Base-by-base conservation (phyloP, 2,113 vertebrate genomes). In the Varanus komodoensis region DNA sequence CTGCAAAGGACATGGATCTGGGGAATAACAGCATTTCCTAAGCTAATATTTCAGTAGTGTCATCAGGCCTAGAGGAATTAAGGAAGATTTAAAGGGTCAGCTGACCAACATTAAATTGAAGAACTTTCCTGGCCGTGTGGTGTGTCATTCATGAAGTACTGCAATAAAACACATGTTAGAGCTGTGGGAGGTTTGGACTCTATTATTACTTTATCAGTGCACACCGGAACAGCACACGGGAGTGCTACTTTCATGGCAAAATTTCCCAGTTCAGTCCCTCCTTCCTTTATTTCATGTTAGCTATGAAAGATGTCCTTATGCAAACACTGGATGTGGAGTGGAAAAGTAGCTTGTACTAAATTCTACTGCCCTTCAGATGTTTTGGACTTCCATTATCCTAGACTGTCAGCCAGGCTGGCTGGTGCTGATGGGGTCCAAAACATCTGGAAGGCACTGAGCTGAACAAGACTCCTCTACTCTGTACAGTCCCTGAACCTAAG, bases 1-100 rank as follows among this genome's bases (percentile, higher is more conserved):
- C 82, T 82, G 79, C 17, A 23, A 85, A 27, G 19, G 79, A 67
- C 74, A 27, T 79, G 74, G 75, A 79, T 34, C 61, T 69, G 83
- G 74, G 89, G 82, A 79, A 79, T 84, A 79, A 84, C 7, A 69
- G 23, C 8, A 14, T 64, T 79, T 85, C 74, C 83, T 71, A 71
- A 84, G 52, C 50, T 38, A 80, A 8, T 79, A 79, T 85, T 79
- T 84, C 61, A 84, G 52, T 32, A 85, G n/a, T 25, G 8, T 69
- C 54, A 69, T 71, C 8, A 19, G 73, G 50, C 15, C 48, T 68
- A 14, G 15, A 69, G 48, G 74, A 74, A 85, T 52, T 89, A 75
- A 89, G 64, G 52, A 23, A 52, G 52, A 52, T 44, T 54, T n/a
- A 23, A 89, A 32, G 23, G 74, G 74, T 89, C 82, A 67, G 38